Percentiles rank a stretch among this genome's conserved stretches.
These are phyloP conservation scores for Xylota sylvarum DNA, from an alignment of 2,888 invertebrate genomes.

Conservation along the genomic window DNA sequence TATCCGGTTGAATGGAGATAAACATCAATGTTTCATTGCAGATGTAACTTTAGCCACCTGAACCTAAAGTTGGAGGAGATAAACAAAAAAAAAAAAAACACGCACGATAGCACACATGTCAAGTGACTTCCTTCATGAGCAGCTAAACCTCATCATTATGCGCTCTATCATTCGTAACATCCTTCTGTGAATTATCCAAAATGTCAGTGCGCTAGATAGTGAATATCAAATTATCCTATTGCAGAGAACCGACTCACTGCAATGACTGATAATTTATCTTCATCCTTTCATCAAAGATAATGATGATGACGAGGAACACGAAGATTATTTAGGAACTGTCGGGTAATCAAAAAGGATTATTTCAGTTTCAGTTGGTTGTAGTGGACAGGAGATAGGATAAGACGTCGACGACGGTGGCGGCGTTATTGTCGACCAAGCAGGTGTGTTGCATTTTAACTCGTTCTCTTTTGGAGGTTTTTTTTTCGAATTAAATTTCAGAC, in stretches of 20 bases:
- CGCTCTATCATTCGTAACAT: slow-evolving; percentile 51
- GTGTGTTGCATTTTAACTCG: slow-evolving; percentile 73
- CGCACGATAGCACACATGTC: slow-evolving; percentile 36
- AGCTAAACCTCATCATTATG: slow-evolving; percentile 63
- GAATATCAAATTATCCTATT: slow-evolving; percentile 55
- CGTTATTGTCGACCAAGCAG: slow-evolving; percentile 46
- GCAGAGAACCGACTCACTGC: slow-evolving; percentile 11
- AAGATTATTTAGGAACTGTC: slow-evolving; percentile 38
- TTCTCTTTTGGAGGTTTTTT: slow-evolving; percentile 32
- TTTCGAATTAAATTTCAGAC: slow-evolving; percentile 70
- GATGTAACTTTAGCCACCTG: slow-evolving; percentile 36
- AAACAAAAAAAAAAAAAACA: background rate
- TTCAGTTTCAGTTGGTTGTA: slow-evolving; percentile 17
- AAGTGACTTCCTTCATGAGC: slow-evolving; percentile 28
- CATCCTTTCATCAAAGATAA: slow-evolving; percentile 54
- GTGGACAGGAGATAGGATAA: slow-evolving; percentile 2
- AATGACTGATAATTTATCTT: slow-evolving; percentile 62
- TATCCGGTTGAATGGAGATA: slow-evolving; percentile 73
- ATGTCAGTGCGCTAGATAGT: slow-evolving; percentile 39
- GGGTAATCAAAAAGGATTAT: slow-evolving; percentile 73
- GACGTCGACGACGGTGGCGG: background rate
- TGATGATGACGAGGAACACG: slow-evolving; percentile 34
- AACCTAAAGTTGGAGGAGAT: background rate
- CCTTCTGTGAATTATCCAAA: slow-evolving; percentile 61
- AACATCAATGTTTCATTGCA: slow-evolving; percentile 54